These are phyloP conservation scores for Emydoidea blandingii DNA, from an alignment of 2,797 vertebrate genomes.

Conservation along the genomic window DNA sequence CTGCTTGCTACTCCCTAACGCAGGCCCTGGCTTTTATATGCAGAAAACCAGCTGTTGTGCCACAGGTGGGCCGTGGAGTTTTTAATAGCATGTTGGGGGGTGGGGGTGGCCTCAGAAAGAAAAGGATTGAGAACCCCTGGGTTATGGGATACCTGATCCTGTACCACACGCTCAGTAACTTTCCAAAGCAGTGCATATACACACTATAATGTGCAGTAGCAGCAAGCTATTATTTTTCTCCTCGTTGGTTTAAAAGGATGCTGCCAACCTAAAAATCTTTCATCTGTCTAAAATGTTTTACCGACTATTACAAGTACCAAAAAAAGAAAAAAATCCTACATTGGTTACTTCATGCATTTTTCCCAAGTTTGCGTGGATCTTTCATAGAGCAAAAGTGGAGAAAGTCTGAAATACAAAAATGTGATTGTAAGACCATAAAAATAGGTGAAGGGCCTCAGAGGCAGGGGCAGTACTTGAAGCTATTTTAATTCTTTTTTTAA, in stretches of 20 bases:
- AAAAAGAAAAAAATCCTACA: no score
- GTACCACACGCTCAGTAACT: fast-evolving
- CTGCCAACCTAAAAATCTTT: neutral
- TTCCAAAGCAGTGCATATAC: fast-evolving
- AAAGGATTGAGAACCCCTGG: no score
- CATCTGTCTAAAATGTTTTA: neutral
- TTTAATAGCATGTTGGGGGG: no score
- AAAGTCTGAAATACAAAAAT: neutral
- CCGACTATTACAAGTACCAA: neutral
- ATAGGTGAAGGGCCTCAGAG: fast-evolving
- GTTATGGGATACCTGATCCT: neutral
- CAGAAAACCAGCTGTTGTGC: no score
- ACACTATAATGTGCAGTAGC: fast-evolving
- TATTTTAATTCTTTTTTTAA: neutral
- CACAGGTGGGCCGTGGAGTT: no score
- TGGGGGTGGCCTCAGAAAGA: no score
- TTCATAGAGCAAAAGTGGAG: neutral
- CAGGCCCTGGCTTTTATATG: no score
- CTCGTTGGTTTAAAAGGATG: fast-evolving
- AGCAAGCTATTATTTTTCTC: neutral
- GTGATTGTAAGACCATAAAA: fast-evolving
- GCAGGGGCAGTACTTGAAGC: neutral
- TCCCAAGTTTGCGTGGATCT: neutral
- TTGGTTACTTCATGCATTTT: neutral
- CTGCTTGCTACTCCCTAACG: no score